Evolutionary conservation across 1,140 invertebrate species (phyloP), one percentile per base, ranked within the genome.

Genomic region (Drosophila truncata): DNA sequence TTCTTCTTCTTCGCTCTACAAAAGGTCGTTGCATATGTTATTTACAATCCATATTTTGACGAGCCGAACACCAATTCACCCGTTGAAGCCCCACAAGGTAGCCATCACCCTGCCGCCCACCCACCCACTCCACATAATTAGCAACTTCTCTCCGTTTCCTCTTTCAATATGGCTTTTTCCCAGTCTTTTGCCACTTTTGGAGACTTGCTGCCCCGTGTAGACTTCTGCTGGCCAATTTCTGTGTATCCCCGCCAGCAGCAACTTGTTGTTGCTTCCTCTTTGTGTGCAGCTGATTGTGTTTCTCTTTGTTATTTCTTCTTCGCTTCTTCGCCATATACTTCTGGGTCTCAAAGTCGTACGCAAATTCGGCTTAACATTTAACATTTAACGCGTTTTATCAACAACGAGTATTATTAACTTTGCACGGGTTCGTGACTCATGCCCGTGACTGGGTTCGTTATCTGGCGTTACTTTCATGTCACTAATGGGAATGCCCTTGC

Each of bases 201-300:
- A 64, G 66, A 70, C 29, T 54, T 18, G 52, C 72, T 70, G 47
- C 29, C 18, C n/a, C 23, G 47, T 88, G 84, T 64, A 90, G 84
- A 90, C 64, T 84, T 76, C 59, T 50, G 60, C 16, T 76, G 65
- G 80, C 84, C 72, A 84, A 84, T 87, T 81, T 75, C 65, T 79
- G 82, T 86, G 69, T 88, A 84, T 88, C 81, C 84, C 83, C 63
- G 69, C 52, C 65, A 65, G 54, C 69, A 80, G 84, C 84, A 88
- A 88, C 84, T 88, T 90, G 84, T 88, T 88, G 84, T 88, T 88
- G 84, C 72, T 75, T 72, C 81, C 65, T 64, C 72, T 77, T 66
- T 82, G 77, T 82, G 77, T 66, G 62, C 54, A 63, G 76, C 58
- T 79, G 63, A 60, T 78, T 69, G 67, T 72, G 65, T 46, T 49